phyloP scores from a whole-genome alignment of 2,113 vertebrate genomes.

The Tyrannus savana region DNA sequence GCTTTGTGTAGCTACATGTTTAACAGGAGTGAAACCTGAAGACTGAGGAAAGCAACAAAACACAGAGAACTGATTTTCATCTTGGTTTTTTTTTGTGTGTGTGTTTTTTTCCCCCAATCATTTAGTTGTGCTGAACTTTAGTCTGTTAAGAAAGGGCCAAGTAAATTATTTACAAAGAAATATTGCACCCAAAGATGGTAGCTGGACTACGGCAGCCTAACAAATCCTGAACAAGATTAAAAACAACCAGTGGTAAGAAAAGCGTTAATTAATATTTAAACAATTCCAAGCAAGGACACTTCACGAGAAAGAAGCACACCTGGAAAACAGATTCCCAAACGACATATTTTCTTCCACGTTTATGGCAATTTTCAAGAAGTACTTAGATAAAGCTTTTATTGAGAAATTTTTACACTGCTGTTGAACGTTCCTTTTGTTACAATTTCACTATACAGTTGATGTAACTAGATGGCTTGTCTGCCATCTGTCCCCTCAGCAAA shows the following conservation, averaged over 20 bases:
- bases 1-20: background rate
- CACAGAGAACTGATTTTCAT: background rate
- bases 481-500: slow-evolving; percentile 48
- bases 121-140: background rate
- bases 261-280: background rate
- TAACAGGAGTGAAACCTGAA: background rate
- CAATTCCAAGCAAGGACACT: background rate
- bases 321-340: background rate
- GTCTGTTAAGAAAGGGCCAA: background rate
- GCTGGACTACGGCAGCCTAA: background rate
- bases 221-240: background rate
- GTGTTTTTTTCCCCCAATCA: background rate
- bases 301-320: background rate
- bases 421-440: background rate
- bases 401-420: background rate
- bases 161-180: slow-evolving; percentile 23
- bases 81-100: background rate
- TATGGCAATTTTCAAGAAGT: background rate
- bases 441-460: background rate
- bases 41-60: background rate
- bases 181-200: background rate
- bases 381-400: background rate
- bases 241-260: background rate
- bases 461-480: slow-evolving; percentile 37
- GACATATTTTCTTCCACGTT: background rate